These are phyloP conservation scores for Drosophila demipolita DNA, from an alignment of 2,888 invertebrate species.

Conservation along the genomic window DNA sequence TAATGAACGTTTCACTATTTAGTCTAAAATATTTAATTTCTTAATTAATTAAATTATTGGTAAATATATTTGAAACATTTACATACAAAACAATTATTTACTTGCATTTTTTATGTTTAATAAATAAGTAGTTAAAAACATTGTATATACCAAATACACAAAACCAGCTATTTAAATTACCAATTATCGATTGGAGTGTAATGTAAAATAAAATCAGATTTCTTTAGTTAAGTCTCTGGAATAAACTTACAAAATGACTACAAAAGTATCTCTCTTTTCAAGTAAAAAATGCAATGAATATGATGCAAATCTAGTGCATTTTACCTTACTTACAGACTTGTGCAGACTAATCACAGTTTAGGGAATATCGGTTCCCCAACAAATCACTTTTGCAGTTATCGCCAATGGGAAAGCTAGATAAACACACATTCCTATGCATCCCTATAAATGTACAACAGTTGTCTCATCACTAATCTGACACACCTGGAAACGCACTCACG, in stretches of 20 bases:
- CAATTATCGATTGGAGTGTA: neutral
- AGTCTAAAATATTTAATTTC: too few species aligned
- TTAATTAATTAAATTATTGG: neutral
- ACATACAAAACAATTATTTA: neutral
- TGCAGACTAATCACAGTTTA: constrained; percentile 47
- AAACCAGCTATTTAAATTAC: neutral
- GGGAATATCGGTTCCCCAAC: constrained; percentile 33
- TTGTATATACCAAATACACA: neutral
- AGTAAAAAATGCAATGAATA: constrained; percentile 18
- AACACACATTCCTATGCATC: neutral
- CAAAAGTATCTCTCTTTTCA: neutral
- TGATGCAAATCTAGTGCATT: constrained; percentile 17
- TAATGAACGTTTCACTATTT: neutral
- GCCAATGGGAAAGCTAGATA: neutral
- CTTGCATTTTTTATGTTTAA: neutral
- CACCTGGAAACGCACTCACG: constrained; percentile 66
- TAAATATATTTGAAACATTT: neutral
- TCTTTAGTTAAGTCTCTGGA: neutral
- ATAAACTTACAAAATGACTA: neutral
- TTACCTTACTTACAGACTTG: constrained; percentile 3
- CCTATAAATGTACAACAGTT: constrained; percentile 39
- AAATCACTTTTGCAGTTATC: constrained; percentile 41
- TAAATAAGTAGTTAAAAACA: neutral
- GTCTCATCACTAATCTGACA: constrained; percentile 66
- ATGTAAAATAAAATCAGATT: neutral